Conservation (phyloP, 30 jellyfish, hydroid and myxozoan genomes). For the Aurelia coerulea region DNA sequence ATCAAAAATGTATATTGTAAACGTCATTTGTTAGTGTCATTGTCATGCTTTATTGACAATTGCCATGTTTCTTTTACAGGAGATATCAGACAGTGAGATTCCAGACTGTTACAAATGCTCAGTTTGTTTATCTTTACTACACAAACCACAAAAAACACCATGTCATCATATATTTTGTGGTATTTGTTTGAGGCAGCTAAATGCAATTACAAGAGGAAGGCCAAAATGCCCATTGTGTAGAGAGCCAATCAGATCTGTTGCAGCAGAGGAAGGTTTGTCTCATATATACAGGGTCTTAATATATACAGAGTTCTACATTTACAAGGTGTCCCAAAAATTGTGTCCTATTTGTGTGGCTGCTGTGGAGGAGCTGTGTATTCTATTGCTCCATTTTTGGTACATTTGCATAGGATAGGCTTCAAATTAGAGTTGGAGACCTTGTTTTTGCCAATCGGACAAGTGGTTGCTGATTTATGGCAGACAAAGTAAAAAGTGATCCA, state of each 20-base stretch:
- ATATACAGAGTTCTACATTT: too few species aligned
- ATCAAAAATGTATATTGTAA: too few species aligned
- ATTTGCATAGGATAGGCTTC: too few species aligned
- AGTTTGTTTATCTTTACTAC: conserved; percentile 81
- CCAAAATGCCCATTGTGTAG: conserved; percentile 98
- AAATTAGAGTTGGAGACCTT: too few species aligned
- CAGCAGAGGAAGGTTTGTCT: conserved; percentile 61
- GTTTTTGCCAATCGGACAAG: too few species aligned
- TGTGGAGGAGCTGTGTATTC: too few species aligned
- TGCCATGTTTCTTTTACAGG: conserved; percentile 9
- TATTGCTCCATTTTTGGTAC: too few species aligned
- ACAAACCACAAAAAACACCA: conserved; percentile 89
- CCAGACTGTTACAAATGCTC: conserved; percentile 94
- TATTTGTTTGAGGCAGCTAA: conserved; percentile 87
- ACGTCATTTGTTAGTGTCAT: not conserved
- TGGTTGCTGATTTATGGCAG: too few species aligned
- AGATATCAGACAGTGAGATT: conserved; percentile 76
- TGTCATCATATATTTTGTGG: conserved; percentile 93
- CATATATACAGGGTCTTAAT: too few species aligned
- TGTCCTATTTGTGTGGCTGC: too few species aligned
- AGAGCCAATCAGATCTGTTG: conserved; percentile 72
- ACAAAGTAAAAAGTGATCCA: too few species aligned
- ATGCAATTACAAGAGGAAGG: conserved; percentile 71
- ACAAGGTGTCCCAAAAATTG: too few species aligned
- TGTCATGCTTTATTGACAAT: not conserved